A percentile compares a stretch with the other conserved stretches of the same genome.
Evolutionary conservation across 1,140 invertebrate genomes (phyloP).

Genomic region (Bombus superbus): DNA sequence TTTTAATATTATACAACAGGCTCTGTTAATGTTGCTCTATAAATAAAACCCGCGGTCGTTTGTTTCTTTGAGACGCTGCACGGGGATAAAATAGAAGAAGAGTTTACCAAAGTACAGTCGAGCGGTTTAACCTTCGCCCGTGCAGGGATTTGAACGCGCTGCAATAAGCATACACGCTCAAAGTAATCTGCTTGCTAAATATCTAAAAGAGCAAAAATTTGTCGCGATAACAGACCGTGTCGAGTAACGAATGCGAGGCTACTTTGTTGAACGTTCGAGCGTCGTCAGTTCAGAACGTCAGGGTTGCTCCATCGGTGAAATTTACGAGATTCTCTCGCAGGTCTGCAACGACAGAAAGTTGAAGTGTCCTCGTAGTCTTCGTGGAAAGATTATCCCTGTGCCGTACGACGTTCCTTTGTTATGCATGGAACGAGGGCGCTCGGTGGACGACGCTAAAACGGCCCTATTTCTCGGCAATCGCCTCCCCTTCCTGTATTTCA

Average conservation of each 20-base stretch:
- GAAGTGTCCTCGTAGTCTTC: conserved; percentile 8
- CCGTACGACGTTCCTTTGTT: conserved; percentile 34
- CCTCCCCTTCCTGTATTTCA: conserved; percentile 33
- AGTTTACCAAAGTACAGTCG: no score
- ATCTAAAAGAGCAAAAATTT: no score
- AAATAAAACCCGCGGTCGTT: no score
- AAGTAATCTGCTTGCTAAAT: no score
- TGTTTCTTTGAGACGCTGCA: no score
- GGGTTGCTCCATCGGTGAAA: background rate
- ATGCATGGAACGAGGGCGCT: conserved; percentile 43
- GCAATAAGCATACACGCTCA: no score
- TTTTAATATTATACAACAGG: no score
- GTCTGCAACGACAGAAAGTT: background rate
- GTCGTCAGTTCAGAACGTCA: background rate
- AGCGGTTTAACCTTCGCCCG: no score
- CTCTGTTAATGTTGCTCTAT: no score
- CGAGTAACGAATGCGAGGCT: background rate
- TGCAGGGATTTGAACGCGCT: no score
- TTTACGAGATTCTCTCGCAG: background rate
- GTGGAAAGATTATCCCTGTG: conserved; percentile 35
- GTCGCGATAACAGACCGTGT: background rate
- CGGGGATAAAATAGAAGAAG: no score
- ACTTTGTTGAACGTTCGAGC: background rate
- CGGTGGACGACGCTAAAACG: conserved; percentile 44
- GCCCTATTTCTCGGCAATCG: conserved; percentile 43